phyloP scores from a whole-genome alignment of 2,888 invertebrate genomes.

The Phasia obesa region DNA sequence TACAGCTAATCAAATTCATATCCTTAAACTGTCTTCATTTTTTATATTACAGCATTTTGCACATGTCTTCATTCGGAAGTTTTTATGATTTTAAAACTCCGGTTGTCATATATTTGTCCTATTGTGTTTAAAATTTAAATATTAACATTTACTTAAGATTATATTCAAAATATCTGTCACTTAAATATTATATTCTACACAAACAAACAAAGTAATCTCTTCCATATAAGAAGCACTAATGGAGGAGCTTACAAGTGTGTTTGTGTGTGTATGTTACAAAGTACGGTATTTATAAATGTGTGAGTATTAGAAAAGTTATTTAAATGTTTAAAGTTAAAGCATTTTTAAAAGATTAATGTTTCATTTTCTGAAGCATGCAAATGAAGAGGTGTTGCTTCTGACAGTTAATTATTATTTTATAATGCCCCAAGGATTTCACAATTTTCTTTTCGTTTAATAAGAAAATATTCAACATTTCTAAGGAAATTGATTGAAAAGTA shows the following conservation, averaged over 20 bases:
- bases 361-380: constrained; percentile 18
- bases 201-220: constrained; percentile 1
- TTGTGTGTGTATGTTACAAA: neutral
- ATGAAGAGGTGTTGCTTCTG: constrained; percentile 53
- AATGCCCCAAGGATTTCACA: constrained; percentile 21
- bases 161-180: constrained; percentile 23
- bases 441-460: constrained; percentile 3
- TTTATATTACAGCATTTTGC: neutral
- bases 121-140: neutral
- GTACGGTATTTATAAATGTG: neutral
- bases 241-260: neutral
- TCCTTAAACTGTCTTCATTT: too few relatives aligned
- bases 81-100: constrained; percentile 44
- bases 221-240: constrained; percentile 9
- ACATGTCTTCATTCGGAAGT: constrained; percentile 40
- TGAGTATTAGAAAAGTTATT: neutral
- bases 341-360: constrained; percentile 5
- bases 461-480: neutral
- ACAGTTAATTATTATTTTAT: constrained; percentile 38
- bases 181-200: constrained; percentile 11
- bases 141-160: constrained; percentile 21
- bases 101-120: constrained; percentile 7
- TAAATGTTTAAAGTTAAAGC: neutral
- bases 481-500: neutral
- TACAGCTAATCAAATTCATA: too few relatives aligned